phyloP scores from a whole-genome alignment of 2,888 invertebrate genomes.

The Metopia argyrocephala region DNA sequence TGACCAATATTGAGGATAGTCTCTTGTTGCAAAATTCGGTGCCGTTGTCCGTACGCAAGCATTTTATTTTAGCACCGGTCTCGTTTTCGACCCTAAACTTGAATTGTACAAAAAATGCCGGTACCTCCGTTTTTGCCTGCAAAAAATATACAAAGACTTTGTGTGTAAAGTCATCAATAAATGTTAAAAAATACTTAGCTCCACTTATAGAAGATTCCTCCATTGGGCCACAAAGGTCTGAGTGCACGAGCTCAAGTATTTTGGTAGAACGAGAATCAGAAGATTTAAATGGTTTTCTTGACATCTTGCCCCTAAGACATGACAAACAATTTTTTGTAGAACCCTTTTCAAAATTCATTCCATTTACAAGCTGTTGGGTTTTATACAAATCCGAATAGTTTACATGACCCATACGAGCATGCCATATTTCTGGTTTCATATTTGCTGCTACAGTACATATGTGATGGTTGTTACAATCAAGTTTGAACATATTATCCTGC shows the following conservation, averaged over 20 bases:
- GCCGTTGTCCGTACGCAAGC: conserved; percentile 46
- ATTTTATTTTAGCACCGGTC: conserved; percentile 48
- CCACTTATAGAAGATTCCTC: conserved; percentile 23
- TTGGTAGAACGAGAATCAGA: conserved; percentile 1
- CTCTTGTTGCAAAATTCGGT: conserved; percentile 67
- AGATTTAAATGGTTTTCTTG: conserved; percentile 10
- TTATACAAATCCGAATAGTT: conserved; percentile 28
- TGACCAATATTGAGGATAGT: conserved; percentile 59
- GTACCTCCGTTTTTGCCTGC: conserved; percentile 37
- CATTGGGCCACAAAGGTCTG: conserved; percentile 36
- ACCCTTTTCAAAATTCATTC: conserved; percentile 8
- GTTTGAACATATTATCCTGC: conserved; percentile 18
- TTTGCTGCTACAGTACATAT: conserved; percentile 10
- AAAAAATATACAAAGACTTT: conserved; percentile 38
- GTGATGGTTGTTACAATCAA: not conserved
- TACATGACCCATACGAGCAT: conserved; percentile 46
- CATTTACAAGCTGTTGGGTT: conserved; percentile 10
- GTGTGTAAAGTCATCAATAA: conserved; percentile 36
- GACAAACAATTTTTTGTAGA: not conserved
- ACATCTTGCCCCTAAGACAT: conserved; percentile 33
- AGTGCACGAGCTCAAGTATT: conserved; percentile 36
- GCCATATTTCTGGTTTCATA: conserved; percentile 24
- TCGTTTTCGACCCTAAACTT: conserved; percentile 33
- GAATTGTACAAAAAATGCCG: conserved; percentile 14
- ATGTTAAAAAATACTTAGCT: conserved; percentile 33